A percentile compares a stretch with the other conserved stretches of the same genome.
Evolutionary conservation across 2,113 vertebrate genomes (phyloP).

Genomic region (Tragulus kanchil): DNA sequence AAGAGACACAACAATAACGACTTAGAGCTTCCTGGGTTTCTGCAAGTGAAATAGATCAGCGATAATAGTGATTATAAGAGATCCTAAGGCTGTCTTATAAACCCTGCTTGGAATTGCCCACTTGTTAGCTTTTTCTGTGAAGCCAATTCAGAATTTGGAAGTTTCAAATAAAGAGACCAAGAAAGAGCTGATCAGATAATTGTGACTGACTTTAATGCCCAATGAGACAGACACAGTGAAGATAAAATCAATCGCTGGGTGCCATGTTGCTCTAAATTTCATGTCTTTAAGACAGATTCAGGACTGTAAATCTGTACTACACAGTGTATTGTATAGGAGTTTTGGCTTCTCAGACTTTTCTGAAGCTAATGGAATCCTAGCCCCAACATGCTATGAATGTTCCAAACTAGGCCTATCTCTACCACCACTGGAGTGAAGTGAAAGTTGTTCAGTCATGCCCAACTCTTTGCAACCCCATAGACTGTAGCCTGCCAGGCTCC

Average conservation of each 20-base stretch:
- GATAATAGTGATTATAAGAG: not conserved
- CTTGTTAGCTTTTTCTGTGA: not conserved
- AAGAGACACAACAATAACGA: not conserved
- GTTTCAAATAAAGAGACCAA: not conserved
- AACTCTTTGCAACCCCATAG: too few species aligned
- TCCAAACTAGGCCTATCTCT: not conserved
- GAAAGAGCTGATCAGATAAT: not conserved
- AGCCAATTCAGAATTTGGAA: constrained; percentile 15
- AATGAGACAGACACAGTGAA: not conserved
- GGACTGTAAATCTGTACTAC: not conserved
- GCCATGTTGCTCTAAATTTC: not conserved
- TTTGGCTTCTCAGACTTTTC: not conserved
- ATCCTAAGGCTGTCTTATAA: not conserved
- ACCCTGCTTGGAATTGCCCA: not conserved
- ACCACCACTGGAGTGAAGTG: not conserved
- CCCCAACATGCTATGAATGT: not conserved
- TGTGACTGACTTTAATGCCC: not conserved
- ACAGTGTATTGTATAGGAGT: not conserved
- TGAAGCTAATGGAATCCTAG: not conserved
- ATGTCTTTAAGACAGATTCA: constrained; percentile 26
- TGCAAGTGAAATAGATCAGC: not conserved
- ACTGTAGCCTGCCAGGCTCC: too few species aligned
- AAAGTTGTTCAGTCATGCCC: too few species aligned
- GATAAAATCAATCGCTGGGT: not conserved
- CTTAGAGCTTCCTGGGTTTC: not conserved